Percentiles rank a stretch among this genome's conserved stretches.
Evolutionary conservation across 2,888 invertebrate species (phyloP).

Genomic region (Pyralis farinalis): DNA sequence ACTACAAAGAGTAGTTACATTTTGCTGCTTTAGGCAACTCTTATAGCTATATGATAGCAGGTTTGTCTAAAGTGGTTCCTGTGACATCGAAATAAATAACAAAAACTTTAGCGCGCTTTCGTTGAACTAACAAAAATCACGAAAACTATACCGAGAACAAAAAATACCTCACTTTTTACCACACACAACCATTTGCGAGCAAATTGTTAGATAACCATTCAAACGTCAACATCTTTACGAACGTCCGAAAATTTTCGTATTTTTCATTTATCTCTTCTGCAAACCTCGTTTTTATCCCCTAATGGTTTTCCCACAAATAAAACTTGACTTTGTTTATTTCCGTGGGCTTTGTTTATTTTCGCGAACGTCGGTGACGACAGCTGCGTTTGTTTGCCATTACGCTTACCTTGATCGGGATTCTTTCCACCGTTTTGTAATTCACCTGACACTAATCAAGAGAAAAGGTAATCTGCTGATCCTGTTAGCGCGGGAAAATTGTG

Average conservation of each 20-base stretch:
- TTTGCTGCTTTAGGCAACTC: too few relatives aligned
- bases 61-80: too few relatives aligned
- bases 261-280: constrained; percentile 53
- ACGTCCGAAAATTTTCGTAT: constrained; percentile 35
- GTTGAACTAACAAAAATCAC: too few relatives aligned
- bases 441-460: constrained; percentile 32
- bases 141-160: too few relatives aligned
- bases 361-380: constrained; percentile 55
- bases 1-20: too few relatives aligned
- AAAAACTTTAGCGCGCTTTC: too few relatives aligned
- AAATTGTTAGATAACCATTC: background rate
- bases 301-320: constrained; percentile 69
- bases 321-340: constrained; percentile 63
- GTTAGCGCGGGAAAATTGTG: constrained; percentile 12
- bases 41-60: too few relatives aligned
- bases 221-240: constrained; percentile 18
- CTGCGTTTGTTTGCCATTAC: constrained; percentile 63
- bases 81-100: too few relatives aligned
- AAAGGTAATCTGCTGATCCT: constrained; percentile 19
- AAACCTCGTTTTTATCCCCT: constrained; percentile 55
- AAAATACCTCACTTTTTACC: constrained; percentile 1
- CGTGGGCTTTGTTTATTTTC: constrained; percentile 62
- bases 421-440: constrained; percentile 36
- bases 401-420: constrained; percentile 52
- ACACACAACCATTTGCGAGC: background rate